Evolutionary conservation across 2,888 invertebrate genomes (phyloP), one percentile per base, ranked within the genome.

Genomic region (Trachelus stipa): DNA sequence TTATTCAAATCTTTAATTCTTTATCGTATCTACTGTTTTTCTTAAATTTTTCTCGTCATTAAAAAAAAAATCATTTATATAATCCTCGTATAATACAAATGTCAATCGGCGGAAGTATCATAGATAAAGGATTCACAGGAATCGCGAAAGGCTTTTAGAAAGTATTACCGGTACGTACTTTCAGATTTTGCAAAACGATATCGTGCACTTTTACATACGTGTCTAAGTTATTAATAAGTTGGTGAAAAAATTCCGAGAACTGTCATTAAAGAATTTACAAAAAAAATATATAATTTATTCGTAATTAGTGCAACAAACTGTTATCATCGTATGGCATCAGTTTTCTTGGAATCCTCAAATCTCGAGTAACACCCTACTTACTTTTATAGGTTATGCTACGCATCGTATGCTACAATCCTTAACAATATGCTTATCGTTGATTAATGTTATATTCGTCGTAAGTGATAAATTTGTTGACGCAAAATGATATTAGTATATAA

Each of bases 111-210:
- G 9, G 9, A 56, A 23, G 23, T 56, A 56, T 56, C 6, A 0
- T 56, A 56, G 9, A 40, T 4, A 56, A 56, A 23, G 56, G 9
- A 23, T 56, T 23, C 56, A 56, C 56, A 56, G 56, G 23, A 56
- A 9, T 56, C 23, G 56, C 56, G 56, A 56, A 56, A 56, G 56
- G 56, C 23, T 56, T 56, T 23, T 56, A 56, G 56, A 56, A 56
- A 56, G 56, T 56, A 56, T 23, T 56, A 23, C 56, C 23, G 0
- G 4, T 56, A 56, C 9, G 23, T 56, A 56, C 56, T 56, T 56
- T 56, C 56, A 33, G 34, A 71, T 71, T 71, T 71, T 33, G 71
- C 71, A 34, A 71, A 71, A 71, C 31, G 71, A 56, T 56, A 56
- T 56, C 23, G 56, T 56, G 56, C 56, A 56, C 23, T 23, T 56